phyloP scores from a whole-genome alignment of 1,140 invertebrate species.

The Pararge aegeria region DNA sequence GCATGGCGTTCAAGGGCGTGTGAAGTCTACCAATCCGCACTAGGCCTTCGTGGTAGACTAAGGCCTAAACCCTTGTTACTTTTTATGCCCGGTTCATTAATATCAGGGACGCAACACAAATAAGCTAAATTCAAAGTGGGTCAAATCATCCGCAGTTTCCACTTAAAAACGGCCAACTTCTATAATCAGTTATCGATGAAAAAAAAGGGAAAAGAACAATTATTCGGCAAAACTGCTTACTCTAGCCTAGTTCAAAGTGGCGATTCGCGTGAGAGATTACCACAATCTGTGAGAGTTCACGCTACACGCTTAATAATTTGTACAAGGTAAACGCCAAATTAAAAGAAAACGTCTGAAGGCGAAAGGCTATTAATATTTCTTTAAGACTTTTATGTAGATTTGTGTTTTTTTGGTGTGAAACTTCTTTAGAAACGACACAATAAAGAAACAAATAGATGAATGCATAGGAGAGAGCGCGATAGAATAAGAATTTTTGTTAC shows the following conservation, averaged over 20 bases:
- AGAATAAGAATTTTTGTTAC: too few species aligned
- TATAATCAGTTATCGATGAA: background rate
- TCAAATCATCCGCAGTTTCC: background rate
- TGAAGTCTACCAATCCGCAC: too few species aligned
- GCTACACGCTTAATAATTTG: slow-evolving; percentile 28
- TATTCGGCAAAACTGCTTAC: slow-evolving; percentile 8
- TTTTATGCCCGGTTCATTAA: too few species aligned
- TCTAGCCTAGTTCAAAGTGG: slow-evolving; percentile 46
- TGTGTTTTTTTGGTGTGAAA: background rate
- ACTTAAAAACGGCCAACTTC: background rate
- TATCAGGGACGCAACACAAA: too few species aligned
- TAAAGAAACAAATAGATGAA: too few species aligned
- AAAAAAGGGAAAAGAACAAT: slow-evolving; percentile 21
- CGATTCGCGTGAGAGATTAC: slow-evolving; percentile 55
- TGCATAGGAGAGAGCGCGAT: too few species aligned
- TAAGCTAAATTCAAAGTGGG: too few species aligned
- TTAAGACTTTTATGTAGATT: background rate
- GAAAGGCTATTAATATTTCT: slow-evolving; percentile 14
- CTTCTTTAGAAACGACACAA: too few species aligned
- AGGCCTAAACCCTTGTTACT: too few species aligned
- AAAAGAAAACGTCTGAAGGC: slow-evolving; percentile 24
- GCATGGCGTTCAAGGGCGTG: too few species aligned
- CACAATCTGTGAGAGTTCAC: slow-evolving; percentile 30
- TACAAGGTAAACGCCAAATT: slow-evolving; percentile 23
- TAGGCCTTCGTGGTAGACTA: too few species aligned